phyloP scores from a whole-genome alignment of 2,888 invertebrate species.

The Macrosoma leucophasiata region DNA sequence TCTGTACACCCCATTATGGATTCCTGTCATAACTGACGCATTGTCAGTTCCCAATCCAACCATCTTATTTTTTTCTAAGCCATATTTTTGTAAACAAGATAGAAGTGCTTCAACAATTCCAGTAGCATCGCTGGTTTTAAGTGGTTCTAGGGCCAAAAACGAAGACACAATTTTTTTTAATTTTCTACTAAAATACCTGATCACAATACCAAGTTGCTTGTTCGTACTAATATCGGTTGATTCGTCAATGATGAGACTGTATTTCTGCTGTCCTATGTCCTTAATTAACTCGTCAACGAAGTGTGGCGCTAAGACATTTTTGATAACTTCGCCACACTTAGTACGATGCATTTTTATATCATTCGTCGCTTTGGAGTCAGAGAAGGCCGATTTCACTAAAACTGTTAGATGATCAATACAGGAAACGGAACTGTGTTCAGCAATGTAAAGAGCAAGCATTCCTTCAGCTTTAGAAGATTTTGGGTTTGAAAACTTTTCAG shows the following conservation, averaged over 20 bases:
- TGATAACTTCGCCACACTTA: conserved; percentile 22
- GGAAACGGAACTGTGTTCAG: too few species aligned
- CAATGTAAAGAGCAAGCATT: too few species aligned
- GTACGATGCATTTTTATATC: conserved; percentile 16
- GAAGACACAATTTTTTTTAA: conserved; percentile 17
- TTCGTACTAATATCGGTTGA: conserved; percentile 20
- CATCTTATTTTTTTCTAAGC: conserved; percentile 22
- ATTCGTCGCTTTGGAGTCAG: too few species aligned
- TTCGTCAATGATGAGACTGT: conserved; percentile 21
- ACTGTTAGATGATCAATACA: too few species aligned
- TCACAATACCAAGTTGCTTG: conserved; percentile 16
- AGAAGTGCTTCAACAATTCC: conserved; percentile 22
- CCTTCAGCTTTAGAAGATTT: too few species aligned
- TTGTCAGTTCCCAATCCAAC: conserved; percentile 35
- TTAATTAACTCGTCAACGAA: conserved; percentile 11
- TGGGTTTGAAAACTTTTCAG: too few species aligned
- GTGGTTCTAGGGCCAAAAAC: conserved; percentile 21
- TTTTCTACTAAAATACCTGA: conserved; percentile 20
- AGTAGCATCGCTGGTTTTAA: conserved; percentile 24
- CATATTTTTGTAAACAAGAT: conserved; percentile 16
- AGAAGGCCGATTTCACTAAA: too few species aligned
- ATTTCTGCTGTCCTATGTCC: conserved; percentile 17
- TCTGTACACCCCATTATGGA: conserved; percentile 29
- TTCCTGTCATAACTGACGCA: conserved; percentile 35
- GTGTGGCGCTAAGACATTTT: conserved; percentile 19